These are phyloP conservation scores for Echinometra lucunter DNA, from an alignment of 53 echinoderm and acorn worm species.

Conservation along the genomic window DNA sequence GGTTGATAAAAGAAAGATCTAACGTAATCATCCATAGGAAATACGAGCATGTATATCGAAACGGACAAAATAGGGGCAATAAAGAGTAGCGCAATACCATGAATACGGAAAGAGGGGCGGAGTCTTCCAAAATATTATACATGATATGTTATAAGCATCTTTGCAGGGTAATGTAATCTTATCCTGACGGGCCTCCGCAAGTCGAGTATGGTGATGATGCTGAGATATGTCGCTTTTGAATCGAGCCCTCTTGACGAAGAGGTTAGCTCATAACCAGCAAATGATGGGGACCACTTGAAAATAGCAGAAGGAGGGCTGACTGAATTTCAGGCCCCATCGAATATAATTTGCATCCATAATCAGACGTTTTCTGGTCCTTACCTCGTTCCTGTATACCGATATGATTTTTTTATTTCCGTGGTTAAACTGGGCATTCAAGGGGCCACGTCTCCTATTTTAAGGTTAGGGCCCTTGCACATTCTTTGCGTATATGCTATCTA, in stretches of 20 bases:
- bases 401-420: too few relatives aligned
- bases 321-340: neutral
- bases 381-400: neutral
- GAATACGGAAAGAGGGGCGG: neutral
- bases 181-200: neutral
- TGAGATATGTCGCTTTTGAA: conserved; percentile 15
- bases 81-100: too few relatives aligned
- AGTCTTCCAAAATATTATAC: neutral
- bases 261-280: neutral
- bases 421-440: too few relatives aligned
- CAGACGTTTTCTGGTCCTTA: neutral
- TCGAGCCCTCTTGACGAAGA: neutral
- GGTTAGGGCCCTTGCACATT: too few relatives aligned
- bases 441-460: too few relatives aligned
- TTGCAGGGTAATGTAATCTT: neutral
- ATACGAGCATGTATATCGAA: neutral
- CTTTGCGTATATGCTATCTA: too few relatives aligned
- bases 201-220: neutral
- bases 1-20: neutral
- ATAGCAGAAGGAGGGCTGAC: neutral
- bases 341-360: neutral
- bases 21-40: neutral
- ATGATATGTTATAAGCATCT: too few relatives aligned
- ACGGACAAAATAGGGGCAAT: neutral
- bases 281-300: conserved; percentile 14